Conservation (phyloP, 2,888 invertebrate genomes). For the Leptarthrus brevirostris region DNA sequence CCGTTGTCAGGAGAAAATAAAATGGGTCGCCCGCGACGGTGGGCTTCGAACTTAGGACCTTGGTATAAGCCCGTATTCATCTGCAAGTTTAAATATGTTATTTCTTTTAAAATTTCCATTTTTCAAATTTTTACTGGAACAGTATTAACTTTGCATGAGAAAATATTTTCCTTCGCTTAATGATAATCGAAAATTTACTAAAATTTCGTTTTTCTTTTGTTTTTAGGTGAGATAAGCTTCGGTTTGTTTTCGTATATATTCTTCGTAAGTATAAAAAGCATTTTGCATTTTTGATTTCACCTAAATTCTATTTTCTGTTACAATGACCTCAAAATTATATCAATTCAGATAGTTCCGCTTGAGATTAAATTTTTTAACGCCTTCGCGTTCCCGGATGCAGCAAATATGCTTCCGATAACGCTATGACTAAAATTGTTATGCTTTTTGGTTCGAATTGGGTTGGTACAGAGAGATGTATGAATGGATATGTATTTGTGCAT, state of each 20-base stretch:
- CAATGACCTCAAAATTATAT: conserved; percentile 54
- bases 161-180: no score
- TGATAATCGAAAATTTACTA: no score
- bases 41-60: no score
- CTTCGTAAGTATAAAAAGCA: not conserved
- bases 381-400: conserved; percentile 49
- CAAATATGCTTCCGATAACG: conserved; percentile 29
- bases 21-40: no score
- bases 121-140: no score
- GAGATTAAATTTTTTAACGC: conserved; percentile 45
- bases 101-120: no score
- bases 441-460: conserved; percentile 13
- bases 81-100: no score
- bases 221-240: conserved; percentile 4
- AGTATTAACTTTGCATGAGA: no score
- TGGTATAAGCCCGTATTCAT: no score
- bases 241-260: not conserved
- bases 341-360: conserved; percentile 53
- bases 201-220: not conserved
- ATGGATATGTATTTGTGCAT: not conserved
- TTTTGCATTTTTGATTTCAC: conserved; percentile 32
- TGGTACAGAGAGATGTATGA: not conserved
- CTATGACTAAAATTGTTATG: conserved; percentile 17
- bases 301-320: conserved; percentile 49
- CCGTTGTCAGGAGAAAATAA: no score